Evolutionary conservation across 2,797 vertebrate species (phyloP), one percentile per base, ranked within the genome.

Genomic region (Arctocebus calabarensis): DNA sequence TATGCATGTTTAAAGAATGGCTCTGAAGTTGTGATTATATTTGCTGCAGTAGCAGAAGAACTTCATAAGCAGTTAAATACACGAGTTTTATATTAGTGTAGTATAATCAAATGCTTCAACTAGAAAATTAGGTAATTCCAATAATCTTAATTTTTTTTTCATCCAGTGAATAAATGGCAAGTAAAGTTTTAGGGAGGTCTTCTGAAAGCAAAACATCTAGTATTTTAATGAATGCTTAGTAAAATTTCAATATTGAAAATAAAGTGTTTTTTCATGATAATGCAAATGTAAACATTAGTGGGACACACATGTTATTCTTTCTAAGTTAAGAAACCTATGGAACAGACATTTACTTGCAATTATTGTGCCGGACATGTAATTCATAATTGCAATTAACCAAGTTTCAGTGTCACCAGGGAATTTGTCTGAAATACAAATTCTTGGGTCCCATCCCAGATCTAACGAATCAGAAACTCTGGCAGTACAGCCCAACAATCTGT

Each of bases 1-100:
- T 82, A 23, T 40, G 19, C 14, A 77, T 48, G 17, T 88, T 2
- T 48, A 64, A 81, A 71, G 74, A 59, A 37, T 84, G 64, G 13
- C 27, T 64, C 2, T 32, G 22, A 37, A 29, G 25, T 71, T 87
- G 43, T 62, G 17, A 84, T 84, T 79, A 48, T 52, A 64, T 5
- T 75, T 17, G 57, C n/a, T 90, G 23, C 20, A 75, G 68, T 59
- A 59, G 48, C 62, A 75, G 11, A 90, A 93, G 68, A 27, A 20
- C 45, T 93, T 71, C 7, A 78, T 61, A 87, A 37, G 62, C 4
- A 90, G 91, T 45, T 81, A 95, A 93, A 75, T 48, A 73, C 74
- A 29, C 8, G 19, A 86, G 9, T 62, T 70, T 83, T 87, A 25
- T 77, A 52, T 68, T 25, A 87, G 17, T 34, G 14, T 40, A 25